Percentiles rank a stretch among this genome's conserved stretches.
These are phyloP conservation scores for Xylophagus ater DNA, from an alignment of 2,888 invertebrate genomes.

Conservation along the genomic window DNA sequence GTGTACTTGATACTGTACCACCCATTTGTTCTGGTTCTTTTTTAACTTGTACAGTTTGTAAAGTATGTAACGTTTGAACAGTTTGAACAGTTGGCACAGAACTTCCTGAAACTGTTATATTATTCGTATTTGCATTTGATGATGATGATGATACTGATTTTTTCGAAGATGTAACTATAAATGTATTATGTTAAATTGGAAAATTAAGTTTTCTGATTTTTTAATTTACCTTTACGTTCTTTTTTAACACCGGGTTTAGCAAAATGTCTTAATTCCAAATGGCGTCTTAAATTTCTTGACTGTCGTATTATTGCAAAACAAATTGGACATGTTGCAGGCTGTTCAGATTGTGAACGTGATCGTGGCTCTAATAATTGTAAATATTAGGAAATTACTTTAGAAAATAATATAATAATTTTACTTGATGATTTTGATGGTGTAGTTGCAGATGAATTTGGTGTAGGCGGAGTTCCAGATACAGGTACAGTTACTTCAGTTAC, in stretches of 20 bases:
- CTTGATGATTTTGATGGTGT: constrained; percentile 11
- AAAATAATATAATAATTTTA: too few relatives aligned
- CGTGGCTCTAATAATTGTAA: constrained; percentile 36
- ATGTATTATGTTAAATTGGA: constrained; percentile 11
- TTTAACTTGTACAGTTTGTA: constrained; percentile 38
- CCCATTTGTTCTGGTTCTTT: constrained; percentile 37
- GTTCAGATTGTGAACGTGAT: constrained; percentile 48
- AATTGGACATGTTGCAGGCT: constrained; percentile 49
- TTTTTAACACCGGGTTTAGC: constrained; percentile 39
- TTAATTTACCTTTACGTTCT: constrained; percentile 36
- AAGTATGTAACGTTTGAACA: constrained; percentile 35
- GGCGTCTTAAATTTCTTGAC: constrained; percentile 48
- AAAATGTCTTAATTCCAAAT: constrained; percentile 42
- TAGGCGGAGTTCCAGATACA: constrained; percentile 21
- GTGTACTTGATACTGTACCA: constrained; percentile 15
- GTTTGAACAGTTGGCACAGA: constrained; percentile 35
- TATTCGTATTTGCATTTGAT: constrained; percentile 3
- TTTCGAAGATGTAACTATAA: constrained; percentile 21
- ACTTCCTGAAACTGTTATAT: constrained; percentile 15
- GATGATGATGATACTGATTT: constrained; percentile 11
- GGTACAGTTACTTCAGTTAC: constrained; percentile 25
- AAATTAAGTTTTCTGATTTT: not conserved
- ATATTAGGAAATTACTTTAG: too few relatives aligned
- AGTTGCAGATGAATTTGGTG: constrained; percentile 19
- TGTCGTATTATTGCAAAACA: constrained; percentile 49